Evolutionary conservation across 2,113 vertebrate species (phyloP), one percentile per base, ranked within the genome.

Genomic region (Cisticola juncidis): DNA sequence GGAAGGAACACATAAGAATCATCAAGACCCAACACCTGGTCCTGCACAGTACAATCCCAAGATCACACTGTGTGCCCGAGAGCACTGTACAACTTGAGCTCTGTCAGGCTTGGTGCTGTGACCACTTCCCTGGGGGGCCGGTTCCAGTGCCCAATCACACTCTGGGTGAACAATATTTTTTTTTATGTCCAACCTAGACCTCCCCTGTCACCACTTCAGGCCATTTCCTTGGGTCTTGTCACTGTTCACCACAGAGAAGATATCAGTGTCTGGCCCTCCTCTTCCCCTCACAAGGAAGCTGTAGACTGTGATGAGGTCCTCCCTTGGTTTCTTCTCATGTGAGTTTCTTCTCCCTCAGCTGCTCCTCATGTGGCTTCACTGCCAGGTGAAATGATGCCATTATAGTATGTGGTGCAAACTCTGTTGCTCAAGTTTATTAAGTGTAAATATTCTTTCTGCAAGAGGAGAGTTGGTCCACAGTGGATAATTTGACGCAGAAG

Each of bases 231-330:
- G 1, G 6, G 12, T 58, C 7, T 38, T 60, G 16, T 53, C 38
- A 45, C 15, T 68, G 21, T 5, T n/a, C 38, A 18, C 17, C n/a
- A 45, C 18, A 51, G 28, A 36, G 35, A 50, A 19, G 21, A 80
- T 2, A 53, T 40, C 29, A 18, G 7, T 35, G 5, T 4, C 20
- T 68, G 17, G 8, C 17, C 11, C 29, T 61, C 29, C 14, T n/a
- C 45, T 68, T 74, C 20, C 11, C 33, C 38, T 60, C 9, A 12
- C 5, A 21, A 81, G n/a, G 19, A 33, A 60, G 11, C 5, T 40
- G 28, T 31, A 40, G 9, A 22, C 20, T 47, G 2, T 0, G 0
- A 11, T 68, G 29, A 68, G 11, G 2, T 35, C 12, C n/a, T 26
- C 24, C 20, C 24, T 53, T 22, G 29, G 16, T 25, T 56, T 81